These are phyloP conservation scores for Mixornis gularis DNA, from an alignment of 2,113 vertebrate genomes.

Conservation along the genomic window DNA sequence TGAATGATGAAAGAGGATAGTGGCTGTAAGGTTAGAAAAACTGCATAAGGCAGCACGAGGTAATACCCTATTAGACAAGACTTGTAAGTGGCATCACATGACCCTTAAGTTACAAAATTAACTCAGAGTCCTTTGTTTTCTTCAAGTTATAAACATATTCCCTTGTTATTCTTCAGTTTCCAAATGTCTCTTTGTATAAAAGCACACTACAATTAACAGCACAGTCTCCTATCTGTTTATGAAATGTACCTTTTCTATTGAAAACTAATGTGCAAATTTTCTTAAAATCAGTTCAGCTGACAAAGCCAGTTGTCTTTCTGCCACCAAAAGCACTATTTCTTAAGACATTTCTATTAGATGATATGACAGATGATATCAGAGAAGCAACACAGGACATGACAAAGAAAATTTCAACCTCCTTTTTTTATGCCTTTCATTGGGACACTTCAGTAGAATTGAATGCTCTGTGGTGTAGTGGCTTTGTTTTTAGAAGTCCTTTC, in stretches of 20 bases:
- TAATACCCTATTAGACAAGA: background rate
- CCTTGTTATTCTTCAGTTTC: background rate
- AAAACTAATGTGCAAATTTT: background rate
- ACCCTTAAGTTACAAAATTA: background rate
- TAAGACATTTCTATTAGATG: background rate
- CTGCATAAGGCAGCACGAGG: background rate
- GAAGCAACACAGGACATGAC: background rate
- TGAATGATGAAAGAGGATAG: background rate
- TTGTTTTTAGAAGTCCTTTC: background rate
- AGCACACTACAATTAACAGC: background rate
- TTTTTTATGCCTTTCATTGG: background rate
- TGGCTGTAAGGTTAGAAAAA: background rate
- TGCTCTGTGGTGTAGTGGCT: background rate
- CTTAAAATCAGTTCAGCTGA: background rate
- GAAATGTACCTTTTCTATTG: background rate
- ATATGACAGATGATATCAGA: background rate
- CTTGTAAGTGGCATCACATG: background rate
- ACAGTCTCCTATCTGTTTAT: background rate
- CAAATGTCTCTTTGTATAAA: background rate
- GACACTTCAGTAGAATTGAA: background rate
- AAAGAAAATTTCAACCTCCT: background rate
- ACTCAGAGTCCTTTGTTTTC: background rate
- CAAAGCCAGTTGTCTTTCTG: background rate
- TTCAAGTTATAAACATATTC: background rate
- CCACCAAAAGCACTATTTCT: background rate